Evolutionary conservation across 2,888 invertebrate species (phyloP).

Genomic region (Lepidochitona cinerea): DNA sequence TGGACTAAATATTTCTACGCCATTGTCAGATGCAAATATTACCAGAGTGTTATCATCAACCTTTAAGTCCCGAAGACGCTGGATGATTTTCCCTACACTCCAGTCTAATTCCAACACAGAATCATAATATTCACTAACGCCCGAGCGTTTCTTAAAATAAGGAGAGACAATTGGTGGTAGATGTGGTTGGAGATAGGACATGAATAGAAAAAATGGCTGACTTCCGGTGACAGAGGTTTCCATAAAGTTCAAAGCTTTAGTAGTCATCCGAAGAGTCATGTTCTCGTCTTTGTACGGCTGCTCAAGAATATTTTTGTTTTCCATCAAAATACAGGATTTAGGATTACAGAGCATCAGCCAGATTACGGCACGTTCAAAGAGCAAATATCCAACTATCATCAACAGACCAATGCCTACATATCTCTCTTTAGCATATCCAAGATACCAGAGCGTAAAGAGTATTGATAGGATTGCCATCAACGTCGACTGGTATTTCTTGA

Average conservation of each 20-base stretch:
- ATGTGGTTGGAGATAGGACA: slow-evolving; percentile 22
- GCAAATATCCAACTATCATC: slow-evolving; percentile 8
- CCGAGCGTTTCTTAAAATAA: slow-evolving; percentile 19
- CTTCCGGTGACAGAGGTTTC: slow-evolving; percentile 8
- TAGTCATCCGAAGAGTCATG: slow-evolving; percentile 15
- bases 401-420: slow-evolving; percentile 5
- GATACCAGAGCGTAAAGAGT: slow-evolving; percentile 6
- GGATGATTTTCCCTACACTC: slow-evolving; percentile 26
- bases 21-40: slow-evolving; percentile 29
- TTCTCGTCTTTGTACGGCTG: slow-evolving; percentile 24
- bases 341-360: slow-evolving; percentile 12
- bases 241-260: slow-evolving; percentile 17
- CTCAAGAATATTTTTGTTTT: slow-evolving; percentile 21
- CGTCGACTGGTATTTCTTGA: slow-evolving; percentile 6
- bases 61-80: slow-evolving; percentile 14
- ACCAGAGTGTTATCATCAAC: slow-evolving; percentile 20
- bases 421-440: slow-evolving; percentile 3
- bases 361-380: not conserved
- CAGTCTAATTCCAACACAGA: slow-evolving; percentile 28
- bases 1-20: slow-evolving; percentile 18
- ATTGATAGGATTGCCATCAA: slow-evolving; percentile 10
- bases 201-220: slow-evolving; percentile 20
- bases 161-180: slow-evolving; percentile 15
- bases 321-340: slow-evolving; percentile 18
- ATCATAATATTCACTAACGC: slow-evolving; percentile 20